phyloP scores from a whole-genome alignment of 2,888 invertebrate genomes.

The Caenorhabditis macrosperma region DNA sequence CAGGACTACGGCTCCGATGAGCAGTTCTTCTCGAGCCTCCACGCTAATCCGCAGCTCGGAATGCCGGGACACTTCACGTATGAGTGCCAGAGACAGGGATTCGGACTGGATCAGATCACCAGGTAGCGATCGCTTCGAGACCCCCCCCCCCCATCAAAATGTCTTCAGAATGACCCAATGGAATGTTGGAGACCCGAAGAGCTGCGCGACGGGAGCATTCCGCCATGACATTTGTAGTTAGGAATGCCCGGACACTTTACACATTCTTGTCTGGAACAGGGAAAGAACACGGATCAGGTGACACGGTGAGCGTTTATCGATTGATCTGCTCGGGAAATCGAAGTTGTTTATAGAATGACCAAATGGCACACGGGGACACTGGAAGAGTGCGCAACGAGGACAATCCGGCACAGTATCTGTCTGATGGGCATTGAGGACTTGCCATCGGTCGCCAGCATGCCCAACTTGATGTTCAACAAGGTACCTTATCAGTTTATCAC shows the following conservation, averaged over 20 bases:
- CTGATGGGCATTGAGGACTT: constrained; percentile 59
- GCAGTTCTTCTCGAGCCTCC: constrained; percentile 45
- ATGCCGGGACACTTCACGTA: constrained; percentile 59
- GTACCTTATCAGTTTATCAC: no score
- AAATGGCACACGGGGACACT: no score
- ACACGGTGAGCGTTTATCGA: no score
- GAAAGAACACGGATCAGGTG: constrained; percentile 42
- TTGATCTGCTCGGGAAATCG: no score
- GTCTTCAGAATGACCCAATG: constrained; percentile 25
- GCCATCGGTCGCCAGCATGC: constrained; percentile 42
- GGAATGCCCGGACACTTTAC: constrained; percentile 65
- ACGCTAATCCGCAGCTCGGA: constrained; percentile 41
- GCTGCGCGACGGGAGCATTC: constrained; percentile 31
- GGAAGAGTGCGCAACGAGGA: constrained; percentile 40
- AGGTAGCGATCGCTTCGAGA: no score
- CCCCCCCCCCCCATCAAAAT: neutral
- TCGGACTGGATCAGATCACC: constrained; percentile 39
- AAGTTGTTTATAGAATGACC: constrained; percentile 40
- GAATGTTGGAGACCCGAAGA: no score
- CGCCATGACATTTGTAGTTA: constrained; percentile 54
- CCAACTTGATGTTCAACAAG: constrained; percentile 59
- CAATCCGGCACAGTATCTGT: constrained; percentile 53
- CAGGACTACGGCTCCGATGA: constrained; percentile 59
- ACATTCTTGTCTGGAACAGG: no score
- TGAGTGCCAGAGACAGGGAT: constrained; percentile 27